Conservation (phyloP, 2,113 vertebrate genomes). For the Neolamprologus modestus region DNA sequence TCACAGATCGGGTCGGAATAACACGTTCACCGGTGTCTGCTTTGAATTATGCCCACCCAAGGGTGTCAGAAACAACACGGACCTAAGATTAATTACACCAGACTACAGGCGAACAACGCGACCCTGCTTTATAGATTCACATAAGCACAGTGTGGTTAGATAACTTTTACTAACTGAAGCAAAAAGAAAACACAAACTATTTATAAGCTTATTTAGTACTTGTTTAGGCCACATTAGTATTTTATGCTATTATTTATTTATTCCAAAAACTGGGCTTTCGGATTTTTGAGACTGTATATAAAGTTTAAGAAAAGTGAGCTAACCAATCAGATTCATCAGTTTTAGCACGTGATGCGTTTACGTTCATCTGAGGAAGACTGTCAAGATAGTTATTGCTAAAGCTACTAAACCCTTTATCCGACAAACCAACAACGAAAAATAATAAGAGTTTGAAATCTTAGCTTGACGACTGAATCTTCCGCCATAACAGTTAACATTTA, state of each 20-base stretch:
- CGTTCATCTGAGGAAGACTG: neutral
- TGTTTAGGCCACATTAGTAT: neutral
- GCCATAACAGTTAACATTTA: fast-evolving
- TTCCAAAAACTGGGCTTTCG: neutral
- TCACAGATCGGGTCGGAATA: neutral
- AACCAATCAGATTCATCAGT: neutral
- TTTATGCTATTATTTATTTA: neutral
- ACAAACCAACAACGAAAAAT: neutral
- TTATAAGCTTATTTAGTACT: neutral
- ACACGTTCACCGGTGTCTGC: conserved; percentile 29
- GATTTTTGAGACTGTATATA: neutral
- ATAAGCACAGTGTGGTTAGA: neutral
- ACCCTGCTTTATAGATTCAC: neutral
- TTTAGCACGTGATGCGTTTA: neutral
- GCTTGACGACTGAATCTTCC: too few relatives aligned
- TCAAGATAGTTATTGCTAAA: neutral
- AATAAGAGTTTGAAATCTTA: neutral
- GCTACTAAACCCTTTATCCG: neutral
- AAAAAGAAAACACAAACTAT: neutral
- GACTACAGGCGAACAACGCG: neutral
- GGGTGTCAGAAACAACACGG: conserved; percentile 35
- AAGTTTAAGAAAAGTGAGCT: neutral
- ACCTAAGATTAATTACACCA: neutral
- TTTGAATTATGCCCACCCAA: conserved; percentile 51
- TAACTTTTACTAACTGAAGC: neutral